A percentile compares a stretch with the other conserved stretches of the same genome.
Evolutionary conservation across 2,113 vertebrate genomes (phyloP).

Genomic region (Lethenteron camtschaticum): DNA sequence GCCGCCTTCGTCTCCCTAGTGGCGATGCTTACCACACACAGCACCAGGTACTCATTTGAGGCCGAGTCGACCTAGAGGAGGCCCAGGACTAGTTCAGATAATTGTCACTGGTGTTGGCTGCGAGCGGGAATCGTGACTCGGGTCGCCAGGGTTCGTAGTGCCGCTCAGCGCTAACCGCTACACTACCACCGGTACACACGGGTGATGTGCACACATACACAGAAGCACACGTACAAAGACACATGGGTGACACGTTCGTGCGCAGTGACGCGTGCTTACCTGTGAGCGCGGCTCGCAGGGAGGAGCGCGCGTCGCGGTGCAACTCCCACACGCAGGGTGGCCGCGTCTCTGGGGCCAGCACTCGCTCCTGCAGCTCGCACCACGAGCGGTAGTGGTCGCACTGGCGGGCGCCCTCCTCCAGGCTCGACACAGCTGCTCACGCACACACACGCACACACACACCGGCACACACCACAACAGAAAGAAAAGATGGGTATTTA

Average conservation of each 20-base stretch:
- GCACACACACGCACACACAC: slow-evolving; percentile 1
- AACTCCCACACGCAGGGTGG: slow-evolving; percentile 65
- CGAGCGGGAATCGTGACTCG: no score
- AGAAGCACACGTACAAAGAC: background rate
- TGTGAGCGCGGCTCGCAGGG: slow-evolving; percentile 40
- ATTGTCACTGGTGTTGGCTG: no score
- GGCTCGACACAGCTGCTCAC: slow-evolving; percentile 52
- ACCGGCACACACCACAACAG: background rate
- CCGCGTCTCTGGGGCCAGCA: slow-evolving; percentile 50
- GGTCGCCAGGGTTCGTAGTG: no score
- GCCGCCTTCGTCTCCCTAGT: no score
- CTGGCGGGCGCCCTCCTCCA: slow-evolving; percentile 82
- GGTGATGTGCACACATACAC: background rate
- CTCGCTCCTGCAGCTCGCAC: slow-evolving; percentile 64
- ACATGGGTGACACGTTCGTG: background rate
- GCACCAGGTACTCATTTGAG: no score
- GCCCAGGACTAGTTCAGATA: no score
- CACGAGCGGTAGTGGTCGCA: slow-evolving; percentile 46
- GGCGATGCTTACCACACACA: no score
- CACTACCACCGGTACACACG: background rate
- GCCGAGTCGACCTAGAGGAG: no score
- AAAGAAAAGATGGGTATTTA: no score
- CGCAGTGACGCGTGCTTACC: slow-evolving; percentile 23
- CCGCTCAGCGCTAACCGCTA: background rate
- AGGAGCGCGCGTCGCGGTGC: slow-evolving; percentile 50